A percentile compares a stretch with the other conserved stretches of the same genome.
These are phyloP conservation scores for Dendrolimus punctatus DNA, from an alignment of 1,140 invertebrate species.

Conservation along the genomic window DNA sequence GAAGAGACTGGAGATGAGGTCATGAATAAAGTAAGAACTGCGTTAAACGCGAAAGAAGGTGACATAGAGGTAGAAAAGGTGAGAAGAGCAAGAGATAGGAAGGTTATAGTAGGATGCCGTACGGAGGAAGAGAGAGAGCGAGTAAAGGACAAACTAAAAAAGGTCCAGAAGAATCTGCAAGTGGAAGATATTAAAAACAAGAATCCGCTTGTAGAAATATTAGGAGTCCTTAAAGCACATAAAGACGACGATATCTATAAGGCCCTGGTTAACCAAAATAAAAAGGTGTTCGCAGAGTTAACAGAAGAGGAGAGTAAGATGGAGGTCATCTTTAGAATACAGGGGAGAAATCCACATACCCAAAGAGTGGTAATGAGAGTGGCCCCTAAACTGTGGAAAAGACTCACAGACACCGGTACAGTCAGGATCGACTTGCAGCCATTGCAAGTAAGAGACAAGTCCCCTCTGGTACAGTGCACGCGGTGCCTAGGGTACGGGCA, in stretches of 20 bases:
- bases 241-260: conserved; percentile 15
- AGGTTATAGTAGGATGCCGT: conserved; percentile 14
- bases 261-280: conserved; percentile 15
- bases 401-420: neutral
- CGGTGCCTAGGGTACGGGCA: conserved; percentile 12
- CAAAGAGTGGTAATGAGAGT: conserved; percentile 5
- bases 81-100: conserved; percentile 13
- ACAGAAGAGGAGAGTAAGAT: conserved; percentile 4
- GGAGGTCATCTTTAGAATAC: conserved; percentile 6
- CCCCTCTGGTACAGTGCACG: conserved; percentile 17
- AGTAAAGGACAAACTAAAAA: conserved; percentile 1
- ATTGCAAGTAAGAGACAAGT: conserved; percentile 12
- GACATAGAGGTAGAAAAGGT: conserved; percentile 9
- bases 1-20: conserved; percentile 9
- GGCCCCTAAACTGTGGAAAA: conserved; percentile 5
- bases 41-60: conserved; percentile 8
- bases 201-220: conserved; percentile 14
- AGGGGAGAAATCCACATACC: conserved; percentile 9
- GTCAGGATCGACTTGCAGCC: conserved; percentile 4
- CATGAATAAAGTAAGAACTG: conserved; percentile 5
- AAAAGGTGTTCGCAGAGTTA: conserved; percentile 4
- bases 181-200: conserved; percentile 11
- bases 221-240: conserved; percentile 5
- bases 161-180: neutral
- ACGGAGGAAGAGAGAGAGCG: conserved; percentile 7